Base-by-base conservation (phyloP, 2,888 invertebrate genomes). In the Hetaerina titia region DNA sequence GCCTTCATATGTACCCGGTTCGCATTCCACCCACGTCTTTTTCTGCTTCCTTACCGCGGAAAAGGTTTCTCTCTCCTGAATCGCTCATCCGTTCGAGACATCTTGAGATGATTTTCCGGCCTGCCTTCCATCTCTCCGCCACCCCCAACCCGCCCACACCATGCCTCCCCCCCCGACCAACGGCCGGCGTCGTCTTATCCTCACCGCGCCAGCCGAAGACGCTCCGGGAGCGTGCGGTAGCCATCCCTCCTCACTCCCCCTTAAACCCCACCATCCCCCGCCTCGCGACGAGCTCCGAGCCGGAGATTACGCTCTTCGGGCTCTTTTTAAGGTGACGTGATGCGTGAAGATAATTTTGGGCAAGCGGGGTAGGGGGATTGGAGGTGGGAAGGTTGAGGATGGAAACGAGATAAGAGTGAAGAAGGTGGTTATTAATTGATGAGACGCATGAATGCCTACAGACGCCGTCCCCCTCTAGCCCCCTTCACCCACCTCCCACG, bases 71-170 rank as follows among this genome's bases (percentile, higher is more conserved):
- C n/a, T n/a, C 69, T 17, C 6, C 69, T 7, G n/a, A 69, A n/a
- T 17, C 69, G 31, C 45, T 69, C 64, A 90, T 56, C 64, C 64
- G 45, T 64, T 45, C 90, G 64, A 90, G 64, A 63, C 63, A 69
- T 69, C 90, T 90, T 90, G 90, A 90, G 69, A 57, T 74, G 92
- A 92, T 92, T 92, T 74, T 69, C 69, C 92, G 92, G 69, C 92
- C 22, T 74, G 89, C 57, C 89, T 90, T 64, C 63, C 60, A 31
- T 19, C 63, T 25, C 57, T 89, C 8, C 17, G 45, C 31, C 88
- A 31, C 19, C 15, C 15, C 69, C n/a, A 11, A 69, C 5, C n/a
- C n/a, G 19, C n/a, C n/a, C 69, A 15, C 69, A 22, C n/a, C n/a
- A 69, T 13, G 13, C 22, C 22, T 88, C 9, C 57, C 57, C 57